phyloP scores from a whole-genome alignment of 2,113 vertebrate genomes.

The Gymnobelideus leadbeateri region DNA sequence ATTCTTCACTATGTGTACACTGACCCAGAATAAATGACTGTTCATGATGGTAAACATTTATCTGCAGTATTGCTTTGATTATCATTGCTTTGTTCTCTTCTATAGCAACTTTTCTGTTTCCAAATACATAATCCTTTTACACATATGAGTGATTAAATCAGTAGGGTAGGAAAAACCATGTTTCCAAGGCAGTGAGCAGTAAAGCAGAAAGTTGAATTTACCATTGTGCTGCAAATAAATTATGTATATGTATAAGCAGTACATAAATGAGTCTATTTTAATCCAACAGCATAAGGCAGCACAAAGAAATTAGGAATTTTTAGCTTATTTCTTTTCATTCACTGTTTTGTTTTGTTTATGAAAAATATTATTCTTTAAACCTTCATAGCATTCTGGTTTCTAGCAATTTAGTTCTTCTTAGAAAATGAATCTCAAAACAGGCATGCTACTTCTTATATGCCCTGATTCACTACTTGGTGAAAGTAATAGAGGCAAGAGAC shows the following conservation, averaged over 20 bases:
- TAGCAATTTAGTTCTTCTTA: constrained; percentile 14
- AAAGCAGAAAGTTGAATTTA: constrained; percentile 29
- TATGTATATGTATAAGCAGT: neutral
- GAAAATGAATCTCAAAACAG: constrained; percentile 37
- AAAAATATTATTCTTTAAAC: constrained; percentile 42
- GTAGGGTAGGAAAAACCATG: constrained; percentile 29
- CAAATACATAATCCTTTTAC: constrained; percentile 14
- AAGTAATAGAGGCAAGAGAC: neutral
- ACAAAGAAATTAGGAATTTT: constrained; percentile 29
- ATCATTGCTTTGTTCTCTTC: neutral
- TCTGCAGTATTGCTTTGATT: constrained; percentile 9
- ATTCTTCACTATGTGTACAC: neutral
- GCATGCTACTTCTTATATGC: constrained; percentile 42
- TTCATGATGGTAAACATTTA: neutral
- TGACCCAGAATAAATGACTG: neutral
- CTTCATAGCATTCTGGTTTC: constrained; percentile 20
- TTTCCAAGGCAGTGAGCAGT: constrained; percentile 17
- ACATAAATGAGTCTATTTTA: neutral
- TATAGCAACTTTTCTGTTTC: constrained; percentile 1
- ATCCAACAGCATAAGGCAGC: constrained; percentile 22
- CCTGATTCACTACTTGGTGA: constrained; percentile 22
- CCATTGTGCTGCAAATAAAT: constrained; percentile 13
- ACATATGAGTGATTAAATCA: constrained; percentile 25
- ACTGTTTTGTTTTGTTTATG: neutral
- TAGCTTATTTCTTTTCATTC: constrained; percentile 34